phyloP scores from a whole-genome alignment of 2,797 vertebrate species.

The Poecilia picta region DNA sequence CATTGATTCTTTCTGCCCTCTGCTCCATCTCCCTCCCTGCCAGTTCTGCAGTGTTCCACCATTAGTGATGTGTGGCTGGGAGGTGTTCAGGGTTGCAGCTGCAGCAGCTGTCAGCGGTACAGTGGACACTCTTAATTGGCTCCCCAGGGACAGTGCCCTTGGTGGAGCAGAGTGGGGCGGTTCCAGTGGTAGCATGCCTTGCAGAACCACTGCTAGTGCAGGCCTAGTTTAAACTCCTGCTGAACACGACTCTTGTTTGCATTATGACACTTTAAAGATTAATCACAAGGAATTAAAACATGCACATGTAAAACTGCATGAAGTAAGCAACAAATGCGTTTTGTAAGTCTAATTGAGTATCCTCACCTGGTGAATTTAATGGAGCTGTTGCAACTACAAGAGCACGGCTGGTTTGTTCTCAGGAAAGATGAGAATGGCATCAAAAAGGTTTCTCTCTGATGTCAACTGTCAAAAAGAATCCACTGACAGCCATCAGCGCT shows the following conservation, averaged over 20 bases:
- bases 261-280: not conserved
- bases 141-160: conserved; percentile 55
- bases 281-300: not conserved
- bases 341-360: not conserved
- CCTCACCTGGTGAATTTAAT: not conserved
- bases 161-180: conserved; percentile 49
- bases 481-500: not conserved
- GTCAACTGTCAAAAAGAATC: not conserved
- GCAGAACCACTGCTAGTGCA: conserved; percentile 30
- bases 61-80: conserved; percentile 48
- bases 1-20: conserved; percentile 39
- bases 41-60: conserved; percentile 36
- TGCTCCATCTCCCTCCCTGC: conserved; percentile 13
- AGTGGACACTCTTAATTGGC: conserved; percentile 71
- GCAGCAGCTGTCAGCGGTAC: conserved; percentile 65
- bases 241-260: conserved; percentile 14
- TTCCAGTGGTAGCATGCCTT: conserved; percentile 37
- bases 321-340: not conserved
- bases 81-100: conserved; percentile 47
- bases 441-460: not conserved
- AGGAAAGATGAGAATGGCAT: not conserved
- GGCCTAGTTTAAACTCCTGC: conserved; percentile 36
- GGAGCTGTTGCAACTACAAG: not conserved
- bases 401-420: not conserved
- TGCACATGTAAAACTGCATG: not conserved